These are phyloP conservation scores for Zaprionus gabonicus DNA, from an alignment of 1,140 invertebrate genomes.

Conservation along the genomic window DNA sequence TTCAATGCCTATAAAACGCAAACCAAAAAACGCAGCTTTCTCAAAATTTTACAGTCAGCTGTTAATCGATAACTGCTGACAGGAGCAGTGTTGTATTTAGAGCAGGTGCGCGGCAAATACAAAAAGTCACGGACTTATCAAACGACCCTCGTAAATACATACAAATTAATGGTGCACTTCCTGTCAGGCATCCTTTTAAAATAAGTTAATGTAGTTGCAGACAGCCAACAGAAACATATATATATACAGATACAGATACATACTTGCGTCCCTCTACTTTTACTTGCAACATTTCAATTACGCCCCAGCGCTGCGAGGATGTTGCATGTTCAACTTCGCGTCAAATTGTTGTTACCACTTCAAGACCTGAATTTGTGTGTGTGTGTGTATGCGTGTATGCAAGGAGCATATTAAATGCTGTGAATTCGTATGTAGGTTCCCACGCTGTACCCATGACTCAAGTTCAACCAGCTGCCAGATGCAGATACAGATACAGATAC, in stretches of 20 bases:
- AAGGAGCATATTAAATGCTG: conserved; percentile 37
- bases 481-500: conserved; percentile 32
- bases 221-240: conserved; percentile 1
- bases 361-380: conserved; percentile 40
- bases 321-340: conserved; percentile 29
- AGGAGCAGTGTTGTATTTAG: no score
- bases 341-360: conserved; percentile 1
- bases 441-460: conserved; percentile 59
- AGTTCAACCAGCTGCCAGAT: conserved; percentile 56
- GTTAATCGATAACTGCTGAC: no score
- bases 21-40: no score
- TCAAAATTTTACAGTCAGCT: no score
- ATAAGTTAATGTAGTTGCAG: conserved; percentile 1
- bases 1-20: no score
- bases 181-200: conserved; percentile 45
- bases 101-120: no score
- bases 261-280: conserved; percentile 26
- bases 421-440: conserved; percentile 50
- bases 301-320: conserved; percentile 11
- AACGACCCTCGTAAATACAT: no score
- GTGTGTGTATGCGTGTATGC: conserved; percentile 22
- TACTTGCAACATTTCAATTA: conserved; percentile 69
- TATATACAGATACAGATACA: neutral
- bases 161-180: conserved; percentile 66
- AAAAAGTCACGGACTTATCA: no score